Evolutionary conservation across 2,113 vertebrate genomes (phyloP), one percentile per base, ranked within the genome.

Genomic region (Rhynchomys soricoides): DNA sequence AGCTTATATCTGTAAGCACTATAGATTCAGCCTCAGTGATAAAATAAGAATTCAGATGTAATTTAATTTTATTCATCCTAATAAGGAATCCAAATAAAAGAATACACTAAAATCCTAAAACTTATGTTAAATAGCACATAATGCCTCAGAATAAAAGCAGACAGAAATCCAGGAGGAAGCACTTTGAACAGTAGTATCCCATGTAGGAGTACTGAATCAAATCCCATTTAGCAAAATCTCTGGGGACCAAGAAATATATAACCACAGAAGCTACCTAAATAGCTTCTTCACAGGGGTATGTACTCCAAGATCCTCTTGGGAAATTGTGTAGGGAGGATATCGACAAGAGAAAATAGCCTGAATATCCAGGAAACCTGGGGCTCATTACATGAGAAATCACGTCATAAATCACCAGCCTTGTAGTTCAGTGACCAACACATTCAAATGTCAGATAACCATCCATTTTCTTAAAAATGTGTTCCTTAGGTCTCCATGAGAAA

Each of bases 131-230:
- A 87, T 93, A 93, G 37, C 57, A 62, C 5, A 29, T n/a, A 62
- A 50, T 92, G 55, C 29, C 45, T 97, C 94, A 73, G 86, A 88
- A 93, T 86, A 89, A 93, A 83, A 87, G 43, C 86, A 94, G 94
- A 93, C 43, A 95, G 75, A 64, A 92, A 95, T 75, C 75, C 97
- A 93, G 92, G 37, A 81, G 93, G 93, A 89, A 96, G 29, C 71
- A 93, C 75, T 97, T 96, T 86, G 90, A 95, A 91, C 16, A 55
- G 64, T 50, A 95, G 68, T 52, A 94, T 85, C 86, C 93, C 75
- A 95, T 74, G 86, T 66, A 96, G 90, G 64, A 91, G 91, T 95
- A 96, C 40, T 29, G 94, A 97, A 94, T 94, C 91, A 90, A 95
- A 93, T 87, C 45, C 70, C 73, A 90, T 90, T 97, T 89, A 93